Conservation (phyloP, 2,888 invertebrate species). For the Bellardia pandia region DNA sequence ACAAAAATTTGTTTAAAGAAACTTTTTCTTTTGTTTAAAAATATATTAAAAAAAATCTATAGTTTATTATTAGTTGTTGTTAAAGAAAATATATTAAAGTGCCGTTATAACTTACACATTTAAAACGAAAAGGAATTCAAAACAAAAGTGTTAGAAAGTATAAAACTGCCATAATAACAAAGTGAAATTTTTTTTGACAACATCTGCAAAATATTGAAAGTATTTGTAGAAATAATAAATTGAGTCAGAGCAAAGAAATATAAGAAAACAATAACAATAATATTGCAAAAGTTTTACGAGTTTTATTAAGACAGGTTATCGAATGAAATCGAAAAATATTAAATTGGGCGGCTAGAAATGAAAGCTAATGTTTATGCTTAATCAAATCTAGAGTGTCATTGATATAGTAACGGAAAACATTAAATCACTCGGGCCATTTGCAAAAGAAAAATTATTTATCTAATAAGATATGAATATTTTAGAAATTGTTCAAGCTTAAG, state of each 20-base stretch:
- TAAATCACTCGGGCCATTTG: too few species aligned
- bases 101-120: constrained; percentile 22
- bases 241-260: not conserved
- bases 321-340: not conserved
- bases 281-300: constrained; percentile 9
- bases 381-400: too few species aligned
- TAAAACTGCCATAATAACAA: constrained; percentile 36
- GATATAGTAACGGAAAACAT: too few species aligned
- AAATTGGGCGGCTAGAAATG: not conserved
- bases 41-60: constrained; percentile 3
- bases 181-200: not conserved
- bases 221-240: constrained; percentile 34
- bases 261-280: not conserved
- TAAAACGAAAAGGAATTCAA: not conserved
- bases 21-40: not conserved
- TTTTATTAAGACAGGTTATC: constrained; percentile 6
- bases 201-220: constrained; percentile 41
- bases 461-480: too few species aligned
- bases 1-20: not conserved
- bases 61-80: constrained; percentile 6
- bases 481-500: too few species aligned
- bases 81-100: constrained; percentile 47
- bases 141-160: constrained; percentile 33
- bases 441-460: too few species aligned
- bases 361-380: too few species aligned